Base-by-base conservation (phyloP, 1,140 invertebrate species). In the Holotrichia oblita region DNA sequence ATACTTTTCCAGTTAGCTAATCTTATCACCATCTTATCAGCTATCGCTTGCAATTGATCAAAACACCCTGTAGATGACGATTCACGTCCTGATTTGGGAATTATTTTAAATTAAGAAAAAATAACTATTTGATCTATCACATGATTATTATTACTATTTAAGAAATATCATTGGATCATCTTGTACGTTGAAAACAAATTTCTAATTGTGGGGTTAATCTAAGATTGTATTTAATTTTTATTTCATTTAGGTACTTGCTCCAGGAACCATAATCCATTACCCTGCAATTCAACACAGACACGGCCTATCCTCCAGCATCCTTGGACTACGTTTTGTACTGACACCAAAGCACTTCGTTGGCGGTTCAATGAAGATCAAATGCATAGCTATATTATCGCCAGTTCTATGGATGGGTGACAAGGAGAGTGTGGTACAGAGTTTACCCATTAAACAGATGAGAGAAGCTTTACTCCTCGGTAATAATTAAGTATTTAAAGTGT, bases 281-380 rank as follows among this genome's bases (percentile, higher is more conserved):
- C 89, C 88, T 20, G 85, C 85, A 72, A 83, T 87, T 20, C 85
- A 88, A 48, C 89, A 91, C 84, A 83, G 86, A 73, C 89, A 91
- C 79, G 90, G 90, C 40, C 86, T 91, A 81, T 86, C 90, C 79
- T 90, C 89, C 27, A 87, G 88, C 12, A 88, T 86, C 3, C 82
- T 91, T 61, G 91, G 90, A 40, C 86, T 92, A 24, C 85, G 87
- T 41, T 88, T 91, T 83, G 86, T 84, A 20, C 86, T 91, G 44
- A 85, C 86, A 81, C 82, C 86, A 55, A 83, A 87, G 2, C 89
- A 91, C 83, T 89, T 91, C 82, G 83, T 86, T 40, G 88, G 88
- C 7, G 90, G 90, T 72, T 88, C 86, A 10, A 90, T 92, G 89
- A 88, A 87, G 79, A 89, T 91, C 40, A 89, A 90, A 81, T 92